Conservation (phyloP, 2,797 vertebrate genomes). For the Phylloscopus collybita region DNA sequence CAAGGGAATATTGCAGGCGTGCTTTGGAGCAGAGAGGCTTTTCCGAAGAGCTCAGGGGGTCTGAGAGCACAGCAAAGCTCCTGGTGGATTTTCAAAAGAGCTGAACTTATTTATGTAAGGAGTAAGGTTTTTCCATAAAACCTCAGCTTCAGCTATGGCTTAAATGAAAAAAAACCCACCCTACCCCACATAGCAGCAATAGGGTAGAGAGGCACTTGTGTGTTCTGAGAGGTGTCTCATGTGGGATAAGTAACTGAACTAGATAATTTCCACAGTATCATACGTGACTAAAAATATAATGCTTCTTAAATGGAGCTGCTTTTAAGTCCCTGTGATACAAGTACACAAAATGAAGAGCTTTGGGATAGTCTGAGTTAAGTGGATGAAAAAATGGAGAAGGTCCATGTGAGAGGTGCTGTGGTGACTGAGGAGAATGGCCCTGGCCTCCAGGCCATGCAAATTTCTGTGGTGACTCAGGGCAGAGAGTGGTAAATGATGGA, state of each 20-base stretch:
- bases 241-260: background rate
- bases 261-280: background rate
- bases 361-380: background rate
- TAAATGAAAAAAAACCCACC: background rate
- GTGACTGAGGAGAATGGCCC: background rate
- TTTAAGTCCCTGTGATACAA: background rate
- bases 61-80: background rate
- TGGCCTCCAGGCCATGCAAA: background rate
- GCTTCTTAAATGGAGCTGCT: background rate
- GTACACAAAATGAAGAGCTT: background rate
- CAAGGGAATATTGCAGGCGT: background rate
- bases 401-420: background rate
- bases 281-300: background rate
- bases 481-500: background rate
- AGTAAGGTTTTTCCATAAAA: background rate
- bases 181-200: background rate
- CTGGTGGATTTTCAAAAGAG: background rate
- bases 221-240: background rate
- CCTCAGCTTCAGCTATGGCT: background rate
- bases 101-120: background rate
- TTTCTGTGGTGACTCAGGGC: background rate
- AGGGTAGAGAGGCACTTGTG: background rate
- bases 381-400: background rate
- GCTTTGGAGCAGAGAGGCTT: background rate
- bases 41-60: background rate